Conservation (phyloP, 1,140 invertebrate genomes). For the Eurosta solidaginis region DNA sequence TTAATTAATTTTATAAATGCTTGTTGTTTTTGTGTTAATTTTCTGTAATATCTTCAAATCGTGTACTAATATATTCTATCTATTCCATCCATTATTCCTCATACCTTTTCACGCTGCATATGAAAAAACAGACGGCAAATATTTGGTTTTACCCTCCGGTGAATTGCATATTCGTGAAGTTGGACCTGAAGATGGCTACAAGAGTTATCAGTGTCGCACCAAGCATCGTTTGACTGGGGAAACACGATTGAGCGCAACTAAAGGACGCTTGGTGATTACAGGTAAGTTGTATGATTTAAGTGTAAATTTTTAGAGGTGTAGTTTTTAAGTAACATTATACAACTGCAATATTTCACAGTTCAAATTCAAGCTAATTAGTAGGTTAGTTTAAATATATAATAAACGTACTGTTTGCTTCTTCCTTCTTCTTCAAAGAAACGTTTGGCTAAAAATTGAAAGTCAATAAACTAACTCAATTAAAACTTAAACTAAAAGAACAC, state of each 20-base stretch:
- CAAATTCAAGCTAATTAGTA: neutral
- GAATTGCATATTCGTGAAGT: conserved; percentile 93
- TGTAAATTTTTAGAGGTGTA: neutral
- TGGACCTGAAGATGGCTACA: conserved; percentile 90
- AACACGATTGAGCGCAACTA: conserved; percentile 89
- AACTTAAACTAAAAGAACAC: no score
- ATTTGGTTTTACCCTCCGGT: conserved; percentile 88
- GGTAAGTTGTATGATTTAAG: conserved; percentile 71
- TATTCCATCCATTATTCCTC: neutral
- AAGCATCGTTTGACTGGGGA: conserved; percentile 92
- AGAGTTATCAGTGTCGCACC: conserved; percentile 91
- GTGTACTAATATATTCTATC: neutral
- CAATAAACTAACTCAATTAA: no score
- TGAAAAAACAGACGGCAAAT: conserved; percentile 80
- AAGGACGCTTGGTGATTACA: conserved; percentile 92
- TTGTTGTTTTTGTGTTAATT: neutral
- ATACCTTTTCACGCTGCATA: neutral
- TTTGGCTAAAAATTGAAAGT: no score
- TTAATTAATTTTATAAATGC: no score
- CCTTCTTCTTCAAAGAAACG: no score
- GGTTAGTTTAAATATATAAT: no score
- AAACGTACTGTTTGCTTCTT: no score
- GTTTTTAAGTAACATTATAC: conserved; percentile 32
- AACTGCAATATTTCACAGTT: neutral
- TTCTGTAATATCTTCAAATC: neutral